Conservation (phyloP, 2,113 vertebrate genomes). For the Corythoichthys intestinalis region DNA sequence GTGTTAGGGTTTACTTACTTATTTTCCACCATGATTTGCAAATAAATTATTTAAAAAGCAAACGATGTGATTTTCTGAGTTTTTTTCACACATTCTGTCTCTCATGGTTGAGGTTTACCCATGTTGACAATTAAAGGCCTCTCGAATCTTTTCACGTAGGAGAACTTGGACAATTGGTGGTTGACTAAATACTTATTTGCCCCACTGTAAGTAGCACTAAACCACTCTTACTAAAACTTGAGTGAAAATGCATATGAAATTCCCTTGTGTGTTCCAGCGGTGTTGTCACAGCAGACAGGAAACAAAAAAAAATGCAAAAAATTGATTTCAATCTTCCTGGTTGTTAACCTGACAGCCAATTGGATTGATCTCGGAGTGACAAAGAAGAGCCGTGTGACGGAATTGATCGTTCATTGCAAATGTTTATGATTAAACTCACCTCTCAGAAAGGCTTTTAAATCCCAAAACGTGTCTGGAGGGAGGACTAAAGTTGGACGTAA, state of each 20-base stretch:
- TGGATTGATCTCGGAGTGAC: not conserved
- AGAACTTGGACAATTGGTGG: no score
- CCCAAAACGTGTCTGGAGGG: not conserved
- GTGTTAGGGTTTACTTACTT: no score
- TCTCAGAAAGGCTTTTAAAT: slow-evolving; percentile 1
- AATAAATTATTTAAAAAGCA: no score
- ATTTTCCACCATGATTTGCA: no score
- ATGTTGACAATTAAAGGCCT: no score
- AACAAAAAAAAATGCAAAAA: not conserved
- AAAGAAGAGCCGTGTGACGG: not conserved
- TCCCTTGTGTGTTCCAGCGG: not conserved
- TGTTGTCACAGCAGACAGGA: not conserved
- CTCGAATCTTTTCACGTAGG: no score
- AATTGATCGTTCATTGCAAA: not conserved
- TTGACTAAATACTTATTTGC: no score
- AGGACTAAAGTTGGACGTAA: not conserved
- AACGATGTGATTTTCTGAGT: no score
- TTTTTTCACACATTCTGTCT: no score
- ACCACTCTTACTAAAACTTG: not conserved
- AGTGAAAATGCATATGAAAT: not conserved
- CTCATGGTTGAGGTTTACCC: no score
- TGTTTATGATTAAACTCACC: not conserved
- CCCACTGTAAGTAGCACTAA: no score
- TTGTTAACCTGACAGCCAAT: slow-evolving; percentile 2
- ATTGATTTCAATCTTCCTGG: not conserved